phyloP scores from a whole-genome alignment of 1,140 invertebrate species.

The Tetragonula clypearis region DNA sequence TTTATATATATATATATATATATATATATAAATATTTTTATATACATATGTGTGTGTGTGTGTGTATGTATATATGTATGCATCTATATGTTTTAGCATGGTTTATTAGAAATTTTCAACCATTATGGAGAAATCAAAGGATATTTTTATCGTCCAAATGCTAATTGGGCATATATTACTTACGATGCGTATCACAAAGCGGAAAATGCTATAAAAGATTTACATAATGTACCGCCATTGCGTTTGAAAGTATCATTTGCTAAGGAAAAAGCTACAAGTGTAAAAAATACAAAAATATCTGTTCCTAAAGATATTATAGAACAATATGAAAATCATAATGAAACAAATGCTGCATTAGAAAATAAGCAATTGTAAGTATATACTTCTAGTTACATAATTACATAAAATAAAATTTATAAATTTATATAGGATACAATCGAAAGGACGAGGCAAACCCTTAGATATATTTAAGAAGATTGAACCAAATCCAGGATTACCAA shows the following conservation, averaged over 20 bases:
- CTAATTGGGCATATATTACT: conserved; percentile 70
- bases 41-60: no score
- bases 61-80: neutral
- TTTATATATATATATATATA: no score
- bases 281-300: neutral
- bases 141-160: conserved; percentile 53
- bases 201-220: conserved; percentile 66
- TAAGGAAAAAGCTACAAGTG: conserved; percentile 27
- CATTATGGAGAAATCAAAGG: conserved; percentile 67
- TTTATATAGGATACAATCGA: conserved; percentile 38
- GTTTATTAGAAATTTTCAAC: conserved; percentile 69
- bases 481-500: conserved; percentile 13
- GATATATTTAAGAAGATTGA: conserved; percentile 14
- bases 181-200: conserved; percentile 70
- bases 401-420: conserved; percentile 11
- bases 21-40: no score
- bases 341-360: neutral
- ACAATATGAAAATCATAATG: neutral
- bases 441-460: neutral
- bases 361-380: conserved; percentile 6
- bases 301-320: neutral
- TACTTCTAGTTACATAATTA: neutral
- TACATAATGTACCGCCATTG: conserved; percentile 66
- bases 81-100: conserved; percentile 61
- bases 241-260: conserved; percentile 66